phyloP scores from a whole-genome alignment of 2,113 vertebrate species.

The Scalopus aquaticus region DNA sequence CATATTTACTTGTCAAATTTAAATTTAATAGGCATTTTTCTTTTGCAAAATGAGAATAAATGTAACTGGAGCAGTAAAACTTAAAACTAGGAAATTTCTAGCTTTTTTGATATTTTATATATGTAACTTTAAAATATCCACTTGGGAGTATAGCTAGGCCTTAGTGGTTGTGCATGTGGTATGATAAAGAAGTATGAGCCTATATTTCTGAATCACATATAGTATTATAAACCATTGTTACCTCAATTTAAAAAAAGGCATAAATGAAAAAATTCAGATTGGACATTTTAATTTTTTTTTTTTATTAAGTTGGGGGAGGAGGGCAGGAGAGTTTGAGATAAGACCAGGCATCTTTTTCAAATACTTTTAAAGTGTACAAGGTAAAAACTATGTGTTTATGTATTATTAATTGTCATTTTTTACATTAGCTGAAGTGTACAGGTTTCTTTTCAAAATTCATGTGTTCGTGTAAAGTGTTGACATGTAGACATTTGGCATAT shows the following conservation, averaged over 20 bases:
- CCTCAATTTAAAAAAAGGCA: no score
- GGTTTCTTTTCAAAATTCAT: conserved; percentile 27
- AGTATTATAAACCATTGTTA: no score
- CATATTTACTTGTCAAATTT: conserved; percentile 52
- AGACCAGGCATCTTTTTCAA: conserved; percentile 14
- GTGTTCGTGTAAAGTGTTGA: not conserved
- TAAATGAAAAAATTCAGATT: not conserved
- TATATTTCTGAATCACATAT: no score
- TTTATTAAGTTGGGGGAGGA: not conserved
- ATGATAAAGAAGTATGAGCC: no score
- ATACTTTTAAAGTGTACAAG: conserved; percentile 22
- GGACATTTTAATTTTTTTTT: not conserved
- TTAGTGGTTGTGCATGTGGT: conserved; percentile 27
- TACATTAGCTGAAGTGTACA: conserved; percentile 49
- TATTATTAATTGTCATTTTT: conserved; percentile 49
- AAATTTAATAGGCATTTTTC: conserved; percentile 45
- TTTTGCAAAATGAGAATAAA: conserved; percentile 54
- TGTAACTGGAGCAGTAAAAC: not conserved
- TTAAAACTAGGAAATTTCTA: conserved; percentile 12
- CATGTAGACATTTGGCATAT: conserved; percentile 29
- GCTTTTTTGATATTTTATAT: not conserved
- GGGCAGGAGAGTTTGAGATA: not conserved
- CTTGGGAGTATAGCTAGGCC: not conserved
- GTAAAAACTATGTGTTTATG: not conserved
- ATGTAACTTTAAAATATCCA: conserved; percentile 41